A percentile compares a stretch with the other conserved stretches of the same genome.
These are phyloP conservation scores for Cistogaster globosa DNA, from an alignment of 2,888 invertebrate species.

Conservation along the genomic window DNA sequence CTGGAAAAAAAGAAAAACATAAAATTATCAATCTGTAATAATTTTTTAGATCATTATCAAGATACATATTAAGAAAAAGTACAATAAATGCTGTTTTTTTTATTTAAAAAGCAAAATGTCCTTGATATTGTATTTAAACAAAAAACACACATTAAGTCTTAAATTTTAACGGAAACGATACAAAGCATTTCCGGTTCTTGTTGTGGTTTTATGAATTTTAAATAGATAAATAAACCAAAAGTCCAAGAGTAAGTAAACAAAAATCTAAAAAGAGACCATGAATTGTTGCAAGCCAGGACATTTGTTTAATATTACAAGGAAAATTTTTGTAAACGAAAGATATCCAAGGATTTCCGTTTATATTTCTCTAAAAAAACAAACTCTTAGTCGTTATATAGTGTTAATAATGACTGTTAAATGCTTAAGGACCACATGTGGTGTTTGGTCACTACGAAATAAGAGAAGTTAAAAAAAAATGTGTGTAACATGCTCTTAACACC, in stretches of 20 bases:
- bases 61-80: not conserved
- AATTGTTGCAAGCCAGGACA: slow-evolving; percentile 56
- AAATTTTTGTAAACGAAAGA: slow-evolving; percentile 63
- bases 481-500: not conserved
- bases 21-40: slow-evolving; percentile 57
- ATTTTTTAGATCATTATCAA: slow-evolving; percentile 19
- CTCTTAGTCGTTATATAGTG: slow-evolving; percentile 44
- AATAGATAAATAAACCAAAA: slow-evolving; percentile 30
- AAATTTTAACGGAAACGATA: slow-evolving; percentile 70
- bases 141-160: slow-evolving; percentile 56
- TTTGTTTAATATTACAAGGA: slow-evolving; percentile 70
- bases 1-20: slow-evolving; percentile 13
- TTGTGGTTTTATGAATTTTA: slow-evolving; percentile 61
- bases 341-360: slow-evolving; percentile 66
- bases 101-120: slow-evolving; percentile 51
- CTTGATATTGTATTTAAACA: slow-evolving; percentile 58
- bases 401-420: slow-evolving; percentile 68
- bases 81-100: slow-evolving; percentile 32
- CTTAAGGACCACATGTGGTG: slow-evolving; percentile 65
- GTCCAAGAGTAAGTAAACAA: slow-evolving; percentile 4
- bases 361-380: slow-evolving; percentile 16
- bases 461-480: slow-evolving; percentile 2
- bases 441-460: slow-evolving; percentile 9
- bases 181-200: slow-evolving; percentile 69
- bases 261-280: slow-evolving; percentile 6